Percentiles rank a stretch among this genome's conserved stretches.
Evolutionary conservation across 1,140 invertebrate species (phyloP).

Genomic region (Melitaea cinxia): DNA sequence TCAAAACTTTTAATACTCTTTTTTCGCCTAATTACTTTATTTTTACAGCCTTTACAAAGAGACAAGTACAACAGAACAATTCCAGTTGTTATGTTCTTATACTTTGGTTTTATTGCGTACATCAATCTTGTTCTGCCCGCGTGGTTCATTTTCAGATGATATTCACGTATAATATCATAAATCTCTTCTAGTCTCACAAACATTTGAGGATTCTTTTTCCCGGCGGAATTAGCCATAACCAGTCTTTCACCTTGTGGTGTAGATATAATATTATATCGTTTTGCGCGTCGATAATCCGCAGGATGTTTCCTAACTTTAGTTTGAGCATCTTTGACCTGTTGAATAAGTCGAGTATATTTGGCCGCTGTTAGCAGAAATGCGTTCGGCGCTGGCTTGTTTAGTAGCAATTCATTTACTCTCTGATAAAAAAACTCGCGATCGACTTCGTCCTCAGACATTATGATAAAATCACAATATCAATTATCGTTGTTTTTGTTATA

Average conservation of each 20-base stretch:
- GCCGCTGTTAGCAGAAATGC: conserved; percentile 39
- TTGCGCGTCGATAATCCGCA: conserved; percentile 45
- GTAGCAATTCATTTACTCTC: conserved; percentile 40
- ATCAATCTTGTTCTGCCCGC: conserved; percentile 49
- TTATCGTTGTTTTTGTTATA: no score
- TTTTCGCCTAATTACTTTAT: conserved; percentile 21
- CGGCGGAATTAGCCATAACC: conserved; percentile 12
- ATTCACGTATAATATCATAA: conserved; percentile 52
- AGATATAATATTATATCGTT: conserved; percentile 46
- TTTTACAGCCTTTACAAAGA: conserved; percentile 46
- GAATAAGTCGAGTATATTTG: conserved; percentile 41
- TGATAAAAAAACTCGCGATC: conserved; percentile 50
- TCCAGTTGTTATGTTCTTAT: conserved; percentile 53
- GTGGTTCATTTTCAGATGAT: conserved; percentile 51
- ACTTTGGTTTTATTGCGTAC: conserved; percentile 46
- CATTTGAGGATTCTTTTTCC: conserved; percentile 39
- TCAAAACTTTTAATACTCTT: background rate
- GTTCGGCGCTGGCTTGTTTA: conserved; percentile 37
- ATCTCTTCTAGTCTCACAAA: conserved; percentile 49
- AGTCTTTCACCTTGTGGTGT: conserved; percentile 46
- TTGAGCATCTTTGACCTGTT: conserved; percentile 46
- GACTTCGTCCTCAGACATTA: conserved; percentile 37
- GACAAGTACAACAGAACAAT: conserved; percentile 51
- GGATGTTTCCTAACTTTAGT: conserved; percentile 41
- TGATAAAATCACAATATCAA: background rate